A percentile compares a stretch with the other conserved stretches of the same genome.
phyloP scores from a whole-genome alignment of 1,140 invertebrate genomes.

The Oscheius sp. region DNA sequence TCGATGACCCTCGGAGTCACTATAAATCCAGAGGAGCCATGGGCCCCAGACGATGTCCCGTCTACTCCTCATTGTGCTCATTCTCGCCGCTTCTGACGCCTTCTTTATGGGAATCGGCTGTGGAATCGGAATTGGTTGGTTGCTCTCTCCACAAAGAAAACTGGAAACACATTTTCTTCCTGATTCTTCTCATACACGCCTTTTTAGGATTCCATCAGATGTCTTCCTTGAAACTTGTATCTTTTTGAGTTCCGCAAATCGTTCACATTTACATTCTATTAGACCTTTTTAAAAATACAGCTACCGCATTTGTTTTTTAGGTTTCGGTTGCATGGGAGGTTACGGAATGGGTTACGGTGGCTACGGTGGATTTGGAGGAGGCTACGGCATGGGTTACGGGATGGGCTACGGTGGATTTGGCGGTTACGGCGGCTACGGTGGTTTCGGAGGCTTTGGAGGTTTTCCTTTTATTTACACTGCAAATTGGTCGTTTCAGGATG shows the following conservation, averaged over 20 bases:
- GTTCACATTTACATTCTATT: too few species aligned
- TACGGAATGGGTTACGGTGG: not conserved
- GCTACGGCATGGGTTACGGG: too few species aligned
- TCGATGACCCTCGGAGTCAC: not conserved
- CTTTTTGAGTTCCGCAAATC: too few species aligned
- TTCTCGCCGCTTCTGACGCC: not conserved
- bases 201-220: too few species aligned
- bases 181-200: too few species aligned
- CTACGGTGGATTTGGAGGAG: not conserved
- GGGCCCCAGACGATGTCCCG: not conserved
- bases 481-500: not conserved
- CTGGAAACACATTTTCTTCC: not conserved
- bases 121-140: not conserved
- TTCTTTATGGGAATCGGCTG: conserved; percentile 7
- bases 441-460: not conserved
- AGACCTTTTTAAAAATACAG: too few species aligned
- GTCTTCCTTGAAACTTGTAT: too few species aligned
- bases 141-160: not conserved
- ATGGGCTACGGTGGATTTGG: not conserved
- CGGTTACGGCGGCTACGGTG: not conserved
- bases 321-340: not conserved
- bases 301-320: not conserved
- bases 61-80: not conserved
- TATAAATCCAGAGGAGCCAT: not conserved
- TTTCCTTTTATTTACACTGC: not conserved